These are phyloP conservation scores for Gnathonemus longibarbis DNA, from an alignment of 2,113 vertebrate genomes.

Conservation along the genomic window DNA sequence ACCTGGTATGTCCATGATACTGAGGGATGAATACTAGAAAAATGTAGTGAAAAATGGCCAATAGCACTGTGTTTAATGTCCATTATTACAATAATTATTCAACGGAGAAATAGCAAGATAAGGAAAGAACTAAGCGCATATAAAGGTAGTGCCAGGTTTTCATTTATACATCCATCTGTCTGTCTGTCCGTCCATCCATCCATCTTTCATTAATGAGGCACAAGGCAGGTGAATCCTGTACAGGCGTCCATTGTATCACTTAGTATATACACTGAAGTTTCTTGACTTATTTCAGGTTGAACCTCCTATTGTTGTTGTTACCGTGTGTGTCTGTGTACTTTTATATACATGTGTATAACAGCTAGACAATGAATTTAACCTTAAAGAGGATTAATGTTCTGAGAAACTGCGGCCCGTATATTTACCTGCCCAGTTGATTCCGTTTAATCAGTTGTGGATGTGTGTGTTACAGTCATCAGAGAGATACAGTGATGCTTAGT, in stretches of 20 bases:
- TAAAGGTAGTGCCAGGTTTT: neutral
- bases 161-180: neutral
- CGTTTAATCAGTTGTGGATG: neutral
- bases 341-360: neutral
- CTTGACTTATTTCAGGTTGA: neutral
- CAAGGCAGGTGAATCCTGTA: neutral
- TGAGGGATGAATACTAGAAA: neutral
- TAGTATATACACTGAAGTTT: neutral
- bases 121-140: neutral
- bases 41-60: neutral
- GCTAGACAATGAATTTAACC: neutral
- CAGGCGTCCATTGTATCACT: neutral
- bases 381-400: neutral
- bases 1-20: neutral
- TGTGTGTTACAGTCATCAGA: neutral
- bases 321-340: neutral
- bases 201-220: neutral
- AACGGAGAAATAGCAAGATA: neutral
- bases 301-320: neutral
- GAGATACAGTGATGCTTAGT: neutral
- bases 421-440: neutral
- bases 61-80: neutral
- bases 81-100: neutral
- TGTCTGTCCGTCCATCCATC: neutral
- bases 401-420: neutral